Evolutionary conservation across 2,797 vertebrate species (phyloP).

Genomic region (Tadarida brasiliensis): DNA sequence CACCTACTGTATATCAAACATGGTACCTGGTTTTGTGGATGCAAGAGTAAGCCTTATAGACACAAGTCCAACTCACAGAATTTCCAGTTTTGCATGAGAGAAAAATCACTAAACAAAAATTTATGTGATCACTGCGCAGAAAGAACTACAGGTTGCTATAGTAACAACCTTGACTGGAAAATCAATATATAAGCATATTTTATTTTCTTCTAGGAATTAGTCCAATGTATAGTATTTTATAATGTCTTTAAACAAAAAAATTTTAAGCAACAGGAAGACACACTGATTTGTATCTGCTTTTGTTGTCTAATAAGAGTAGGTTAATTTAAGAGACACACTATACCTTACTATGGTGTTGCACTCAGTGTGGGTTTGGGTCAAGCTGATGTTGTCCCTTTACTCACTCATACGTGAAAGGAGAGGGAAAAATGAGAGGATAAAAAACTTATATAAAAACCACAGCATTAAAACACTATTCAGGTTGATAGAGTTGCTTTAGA

Average conservation of each 20-base stretch:
- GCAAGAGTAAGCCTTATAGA: not conserved
- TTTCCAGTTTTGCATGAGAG: not conserved
- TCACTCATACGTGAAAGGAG: not conserved
- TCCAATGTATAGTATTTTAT: slow-evolving; percentile 8
- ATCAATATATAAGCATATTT: not conserved
- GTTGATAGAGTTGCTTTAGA: not conserved
- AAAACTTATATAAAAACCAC: not conserved
- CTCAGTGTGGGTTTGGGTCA: not conserved
- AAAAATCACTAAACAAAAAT: not conserved
- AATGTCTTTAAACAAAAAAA: not conserved
- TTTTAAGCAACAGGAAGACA: not conserved
- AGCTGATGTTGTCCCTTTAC: not conserved
- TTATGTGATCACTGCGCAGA: not conserved
- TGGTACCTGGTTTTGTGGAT: not conserved
- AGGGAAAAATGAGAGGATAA: not conserved
- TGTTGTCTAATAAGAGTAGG: not conserved
- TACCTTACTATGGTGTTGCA: not conserved
- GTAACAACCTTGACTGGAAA: not conserved
- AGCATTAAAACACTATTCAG: not conserved
- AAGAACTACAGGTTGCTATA: not conserved
- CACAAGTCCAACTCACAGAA: not conserved
- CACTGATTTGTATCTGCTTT: not conserved
- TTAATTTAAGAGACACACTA: not conserved
- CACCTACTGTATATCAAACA: not conserved
- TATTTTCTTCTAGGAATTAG: slow-evolving; percentile 44